Conservation (phyloP, 1,140 invertebrate species). For the Drosophila erecta region DNA sequence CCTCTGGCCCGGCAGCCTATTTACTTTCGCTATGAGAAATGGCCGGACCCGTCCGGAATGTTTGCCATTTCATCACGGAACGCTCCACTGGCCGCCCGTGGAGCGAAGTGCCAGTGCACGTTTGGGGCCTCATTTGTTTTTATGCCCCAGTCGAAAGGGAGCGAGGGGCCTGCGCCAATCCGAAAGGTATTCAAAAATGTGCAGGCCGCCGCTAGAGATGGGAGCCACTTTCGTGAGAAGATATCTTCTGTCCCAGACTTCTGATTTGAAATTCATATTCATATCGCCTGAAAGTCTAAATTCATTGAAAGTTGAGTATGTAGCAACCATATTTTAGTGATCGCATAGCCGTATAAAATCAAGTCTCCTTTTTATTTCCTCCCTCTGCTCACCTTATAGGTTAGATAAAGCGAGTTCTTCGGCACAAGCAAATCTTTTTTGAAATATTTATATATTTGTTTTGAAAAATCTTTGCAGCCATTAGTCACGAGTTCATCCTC, state of each 20-base stretch:
- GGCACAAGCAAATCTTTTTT: neutral
- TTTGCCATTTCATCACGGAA: slow-evolving; percentile 70
- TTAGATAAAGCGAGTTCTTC: too few species aligned
- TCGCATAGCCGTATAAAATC: too few species aligned
- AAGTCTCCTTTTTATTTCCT: too few species aligned
- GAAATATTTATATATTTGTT: neutral
- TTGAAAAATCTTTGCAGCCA: neutral
- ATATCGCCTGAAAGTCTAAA: too few species aligned
- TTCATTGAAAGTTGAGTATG: too few species aligned
- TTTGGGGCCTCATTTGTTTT: slow-evolving; percentile 60
- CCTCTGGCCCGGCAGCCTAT: slow-evolving; percentile 46
- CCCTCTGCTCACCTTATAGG: too few species aligned
- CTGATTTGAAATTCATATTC: too few species aligned
- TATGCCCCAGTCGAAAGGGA: slow-evolving; percentile 31
- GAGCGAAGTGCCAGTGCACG: slow-evolving; percentile 41
- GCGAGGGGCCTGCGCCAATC: neutral
- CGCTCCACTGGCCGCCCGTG: slow-evolving; percentile 47
- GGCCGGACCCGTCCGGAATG: slow-evolving; percentile 36
- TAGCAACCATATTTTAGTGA: neutral
- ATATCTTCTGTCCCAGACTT: too few species aligned
- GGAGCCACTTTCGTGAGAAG: neutral
- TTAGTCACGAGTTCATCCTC: slow-evolving; percentile 34
- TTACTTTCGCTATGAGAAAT: slow-evolving; percentile 74
- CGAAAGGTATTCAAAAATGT: slow-evolving; percentile 41
- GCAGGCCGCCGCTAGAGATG: slow-evolving; percentile 20